These are phyloP conservation scores for Leptoclinus maculatus DNA, from an alignment of 2,797 vertebrate genomes.

Conservation along the genomic window DNA sequence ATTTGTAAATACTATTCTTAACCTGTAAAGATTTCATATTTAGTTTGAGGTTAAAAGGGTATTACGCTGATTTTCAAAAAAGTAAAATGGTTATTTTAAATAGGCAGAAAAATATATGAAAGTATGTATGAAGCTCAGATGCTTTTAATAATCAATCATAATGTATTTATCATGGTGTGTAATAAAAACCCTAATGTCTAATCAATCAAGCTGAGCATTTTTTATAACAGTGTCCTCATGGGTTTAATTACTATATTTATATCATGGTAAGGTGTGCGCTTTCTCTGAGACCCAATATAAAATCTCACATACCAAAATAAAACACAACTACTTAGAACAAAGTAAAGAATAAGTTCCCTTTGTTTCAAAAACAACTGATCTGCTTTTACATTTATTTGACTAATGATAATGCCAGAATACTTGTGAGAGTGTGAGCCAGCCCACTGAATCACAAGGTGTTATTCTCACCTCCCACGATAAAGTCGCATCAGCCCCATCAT, in stretches of 20 bases:
- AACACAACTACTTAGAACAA: not conserved
- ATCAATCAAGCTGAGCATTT: not conserved
- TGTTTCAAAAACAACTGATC: constrained; percentile 16
- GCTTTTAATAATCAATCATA: not conserved
- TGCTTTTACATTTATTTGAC: constrained; percentile 14
- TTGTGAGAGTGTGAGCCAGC: constrained; percentile 33
- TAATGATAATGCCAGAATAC: constrained; percentile 23
- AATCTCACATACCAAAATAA: constrained; percentile 1
- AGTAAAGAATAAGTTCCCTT: not conserved
- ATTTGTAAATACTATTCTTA: constrained; percentile 2
- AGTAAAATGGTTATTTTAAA: not conserved
- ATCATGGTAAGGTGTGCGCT: not conserved
- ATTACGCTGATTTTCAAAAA: not conserved
- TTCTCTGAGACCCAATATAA: not conserved
- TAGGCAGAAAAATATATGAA: no score
- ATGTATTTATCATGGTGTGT: not conserved
- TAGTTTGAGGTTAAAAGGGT: not conserved
- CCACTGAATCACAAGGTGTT: constrained; percentile 52
- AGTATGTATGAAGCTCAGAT: not conserved
- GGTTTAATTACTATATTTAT: not conserved
- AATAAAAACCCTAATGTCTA: constrained; percentile 3
- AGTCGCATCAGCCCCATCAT: constrained; percentile 43
- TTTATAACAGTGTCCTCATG: not conserved
- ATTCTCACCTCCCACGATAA: constrained; percentile 57
- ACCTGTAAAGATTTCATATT: constrained; percentile 8